Conservation (phyloP, 2,113 vertebrate genomes). For the Stictonetta naevosa region DNA sequence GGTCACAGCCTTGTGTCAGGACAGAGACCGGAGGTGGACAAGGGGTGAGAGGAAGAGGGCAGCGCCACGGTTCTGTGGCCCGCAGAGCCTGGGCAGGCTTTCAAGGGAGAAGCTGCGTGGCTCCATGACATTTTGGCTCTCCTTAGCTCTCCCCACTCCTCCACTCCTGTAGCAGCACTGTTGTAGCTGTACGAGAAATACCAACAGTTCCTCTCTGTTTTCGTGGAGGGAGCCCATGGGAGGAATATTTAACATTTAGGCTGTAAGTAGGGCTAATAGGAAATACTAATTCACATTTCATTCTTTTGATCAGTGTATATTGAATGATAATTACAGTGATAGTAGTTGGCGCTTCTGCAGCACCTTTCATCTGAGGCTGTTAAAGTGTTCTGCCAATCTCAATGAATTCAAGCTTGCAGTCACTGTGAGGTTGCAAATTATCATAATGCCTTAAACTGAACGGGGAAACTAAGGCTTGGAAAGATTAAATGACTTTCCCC, state of each 20-base stretch:
- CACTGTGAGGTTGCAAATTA: background rate
- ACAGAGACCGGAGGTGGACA: background rate
- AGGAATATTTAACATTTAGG: conserved; percentile 48
- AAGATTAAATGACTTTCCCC: background rate
- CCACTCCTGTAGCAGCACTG: background rate
- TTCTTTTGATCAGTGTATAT: conserved; percentile 67
- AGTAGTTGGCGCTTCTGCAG: conserved; percentile 58
- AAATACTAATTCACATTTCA: conserved; percentile 70
- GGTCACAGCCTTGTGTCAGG: background rate
- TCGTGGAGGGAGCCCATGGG: conserved; percentile 35
- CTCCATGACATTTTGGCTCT: background rate
- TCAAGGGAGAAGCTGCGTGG: background rate
- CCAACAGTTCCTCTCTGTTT: conserved; percentile 26
- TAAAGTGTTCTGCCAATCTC: conserved; percentile 20
- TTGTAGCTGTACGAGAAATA: background rate
- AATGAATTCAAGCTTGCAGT: conserved; percentile 15
- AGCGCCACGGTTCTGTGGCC: background rate
- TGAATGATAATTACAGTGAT: conserved; percentile 66
- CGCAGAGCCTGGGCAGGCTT: background rate
- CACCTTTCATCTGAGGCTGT: conserved; percentile 59
- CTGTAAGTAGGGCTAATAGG: conserved; percentile 61
- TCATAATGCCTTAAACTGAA: conserved; percentile 2
- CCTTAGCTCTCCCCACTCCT: background rate
- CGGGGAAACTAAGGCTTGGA: background rate
- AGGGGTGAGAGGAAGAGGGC: background rate